phyloP scores from a whole-genome alignment of 2,888 invertebrate species.

The Andrena trimmerana region DNA sequence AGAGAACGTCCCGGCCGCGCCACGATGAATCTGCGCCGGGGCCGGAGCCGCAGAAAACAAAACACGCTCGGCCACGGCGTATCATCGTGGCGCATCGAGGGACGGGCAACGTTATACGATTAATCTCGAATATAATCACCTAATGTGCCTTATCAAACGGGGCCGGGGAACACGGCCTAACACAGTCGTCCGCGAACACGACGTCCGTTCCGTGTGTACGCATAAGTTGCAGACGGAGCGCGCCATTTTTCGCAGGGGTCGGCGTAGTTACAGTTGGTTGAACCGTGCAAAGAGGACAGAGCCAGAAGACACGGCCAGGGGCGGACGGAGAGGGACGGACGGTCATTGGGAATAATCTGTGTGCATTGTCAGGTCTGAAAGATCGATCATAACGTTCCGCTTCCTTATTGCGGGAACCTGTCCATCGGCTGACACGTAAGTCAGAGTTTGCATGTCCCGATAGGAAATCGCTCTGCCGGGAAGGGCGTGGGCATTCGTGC shows the following conservation, averaged over 20 bases:
- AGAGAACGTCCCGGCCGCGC: not conserved
- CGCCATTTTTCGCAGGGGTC: conserved; percentile 10
- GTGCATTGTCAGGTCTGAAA: conserved; percentile 62
- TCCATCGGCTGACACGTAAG: conserved; percentile 64
- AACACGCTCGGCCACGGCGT: conserved; percentile 19
- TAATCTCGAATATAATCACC: conserved; percentile 50
- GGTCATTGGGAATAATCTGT: conserved; percentile 60
- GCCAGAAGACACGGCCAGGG: not conserved
- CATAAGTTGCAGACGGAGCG: conserved; percentile 33
- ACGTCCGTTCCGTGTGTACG: conserved; percentile 26
- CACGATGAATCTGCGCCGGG: conserved; percentile 24
- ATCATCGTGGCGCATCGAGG: conserved; percentile 34
- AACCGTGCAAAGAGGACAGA: conserved; percentile 18
- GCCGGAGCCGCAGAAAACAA: conserved; percentile 21
- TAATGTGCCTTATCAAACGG: conserved; percentile 44
- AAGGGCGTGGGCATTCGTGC: conserved; percentile 65
- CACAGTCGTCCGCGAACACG: conserved; percentile 52
- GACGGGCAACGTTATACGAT: conserved; percentile 34
- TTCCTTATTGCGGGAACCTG: conserved; percentile 71
- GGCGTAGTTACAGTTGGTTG: conserved; percentile 35
- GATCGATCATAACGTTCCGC: conserved; percentile 70
- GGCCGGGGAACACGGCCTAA: conserved; percentile 20
- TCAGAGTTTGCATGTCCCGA: conserved; percentile 68
- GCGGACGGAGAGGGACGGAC: conserved; percentile 15
- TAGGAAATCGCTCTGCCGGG: conserved; percentile 64